Conservation (phyloP, 1,140 invertebrate species). For the Chrysopa pallens region DNA sequence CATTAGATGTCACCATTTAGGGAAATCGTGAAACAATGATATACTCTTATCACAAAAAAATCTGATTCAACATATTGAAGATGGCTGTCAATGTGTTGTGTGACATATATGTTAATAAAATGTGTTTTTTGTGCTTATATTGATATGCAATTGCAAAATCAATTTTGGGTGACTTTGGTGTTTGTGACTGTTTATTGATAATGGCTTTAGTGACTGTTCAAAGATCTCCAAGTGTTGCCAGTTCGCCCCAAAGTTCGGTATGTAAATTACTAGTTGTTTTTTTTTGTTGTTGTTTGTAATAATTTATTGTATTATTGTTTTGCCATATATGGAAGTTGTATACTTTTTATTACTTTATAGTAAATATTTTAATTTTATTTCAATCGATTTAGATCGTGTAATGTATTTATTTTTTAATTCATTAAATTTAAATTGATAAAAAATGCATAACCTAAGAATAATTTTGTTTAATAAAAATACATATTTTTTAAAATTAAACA, state of each 20-base stretch:
- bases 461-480: no score
- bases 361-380: no score
- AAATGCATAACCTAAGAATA: no score
- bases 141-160: neutral
- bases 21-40: neutral
- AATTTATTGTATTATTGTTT: neutral
- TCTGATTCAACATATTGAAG: neutral
- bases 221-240: constrained; percentile 45
- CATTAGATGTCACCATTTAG: neutral
- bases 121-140: neutral
- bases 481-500: no score
- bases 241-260: constrained; percentile 40
- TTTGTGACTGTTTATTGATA: constrained; percentile 5
- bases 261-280: constrained; percentile 6
- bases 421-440: no score
- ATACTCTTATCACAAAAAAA: neutral
- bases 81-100: neutral
- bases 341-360: no score
- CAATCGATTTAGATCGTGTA: no score
- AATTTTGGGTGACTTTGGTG: neutral
- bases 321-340: no score
- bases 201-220: constrained; percentile 56
- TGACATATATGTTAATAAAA: neutral
- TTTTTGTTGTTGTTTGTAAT: neutral
- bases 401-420: no score